phyloP scores from a whole-genome alignment of 2,888 invertebrate genomes.

The Apoda limacodes region DNA sequence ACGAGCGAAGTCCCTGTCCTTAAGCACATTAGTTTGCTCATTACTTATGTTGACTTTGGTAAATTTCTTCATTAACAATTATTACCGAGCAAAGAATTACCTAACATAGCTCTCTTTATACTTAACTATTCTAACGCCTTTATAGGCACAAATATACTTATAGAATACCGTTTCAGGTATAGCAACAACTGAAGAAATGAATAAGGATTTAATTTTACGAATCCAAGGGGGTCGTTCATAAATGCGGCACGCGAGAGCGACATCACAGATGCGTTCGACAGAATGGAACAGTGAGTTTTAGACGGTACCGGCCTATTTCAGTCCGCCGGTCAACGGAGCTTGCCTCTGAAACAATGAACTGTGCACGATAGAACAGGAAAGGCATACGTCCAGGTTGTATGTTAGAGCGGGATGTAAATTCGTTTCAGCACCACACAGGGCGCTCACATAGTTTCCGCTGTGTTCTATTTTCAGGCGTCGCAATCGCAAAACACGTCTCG shows the following conservation, averaged over 20 bases:
- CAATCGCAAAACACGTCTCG: constrained; percentile 59
- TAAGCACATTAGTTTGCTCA: too few species aligned
- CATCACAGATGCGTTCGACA: constrained; percentile 61
- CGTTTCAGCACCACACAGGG: constrained; percentile 53
- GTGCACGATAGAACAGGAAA: constrained; percentile 52
- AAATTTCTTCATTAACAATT: too few species aligned
- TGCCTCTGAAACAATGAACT: constrained; percentile 62
- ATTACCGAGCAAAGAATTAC: too few species aligned
- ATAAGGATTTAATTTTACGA: constrained; percentile 4
- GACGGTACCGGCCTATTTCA: constrained; percentile 66
- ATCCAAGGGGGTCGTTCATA: too few species aligned
- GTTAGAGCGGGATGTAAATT: constrained; percentile 47
- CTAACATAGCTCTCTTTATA: too few species aligned
- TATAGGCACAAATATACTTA: too few species aligned
- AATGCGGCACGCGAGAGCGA: constrained; percentile 57
- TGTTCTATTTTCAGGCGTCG: constrained; percentile 65
- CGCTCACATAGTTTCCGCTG: constrained; percentile 61
- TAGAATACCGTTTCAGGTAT: too few species aligned
- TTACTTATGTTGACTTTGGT: too few species aligned
- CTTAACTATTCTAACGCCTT: too few species aligned
- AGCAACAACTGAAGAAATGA: not conserved
- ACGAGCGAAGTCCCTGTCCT: too few species aligned
- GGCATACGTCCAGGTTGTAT: constrained; percentile 39
- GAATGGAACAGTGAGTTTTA: constrained; percentile 58
- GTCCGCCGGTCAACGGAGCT: constrained; percentile 56